Evolutionary conservation across 2,113 vertebrate species (phyloP).

Genomic region (Hippotragus niger): DNA sequence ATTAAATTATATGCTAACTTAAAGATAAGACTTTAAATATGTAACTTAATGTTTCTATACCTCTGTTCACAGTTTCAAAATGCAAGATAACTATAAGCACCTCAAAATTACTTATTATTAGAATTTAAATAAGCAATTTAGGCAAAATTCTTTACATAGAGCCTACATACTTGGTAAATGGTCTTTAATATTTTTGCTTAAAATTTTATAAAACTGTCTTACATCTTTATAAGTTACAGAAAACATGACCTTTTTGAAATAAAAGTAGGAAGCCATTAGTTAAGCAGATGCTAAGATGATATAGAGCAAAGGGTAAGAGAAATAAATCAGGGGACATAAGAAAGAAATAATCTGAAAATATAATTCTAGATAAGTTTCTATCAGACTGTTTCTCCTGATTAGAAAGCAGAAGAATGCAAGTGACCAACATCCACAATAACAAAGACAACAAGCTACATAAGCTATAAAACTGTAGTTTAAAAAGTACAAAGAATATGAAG

Average conservation of each 20-base stretch:
- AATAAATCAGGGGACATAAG: neutral
- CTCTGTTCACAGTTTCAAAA: neutral
- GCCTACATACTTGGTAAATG: neutral
- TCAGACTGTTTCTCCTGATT: neutral
- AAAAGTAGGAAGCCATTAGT: neutral
- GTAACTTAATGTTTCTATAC: neutral
- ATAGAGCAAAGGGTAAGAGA: neutral
- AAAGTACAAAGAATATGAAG: neutral
- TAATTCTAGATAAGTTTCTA: neutral
- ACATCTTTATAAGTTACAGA: neutral
- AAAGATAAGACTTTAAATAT: neutral
- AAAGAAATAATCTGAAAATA: neutral
- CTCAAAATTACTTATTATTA: neutral
- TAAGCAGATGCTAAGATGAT: neutral
- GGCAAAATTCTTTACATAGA: neutral
- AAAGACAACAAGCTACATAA: neutral
- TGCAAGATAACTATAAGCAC: neutral
- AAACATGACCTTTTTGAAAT: neutral
- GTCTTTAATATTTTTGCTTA: neutral
- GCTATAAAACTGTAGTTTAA: neutral
- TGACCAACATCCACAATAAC: neutral
- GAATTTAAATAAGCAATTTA: neutral
- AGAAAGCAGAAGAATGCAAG: neutral
- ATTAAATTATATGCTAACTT: neutral
- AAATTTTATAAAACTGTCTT: neutral